Conservation (phyloP, 2,797 vertebrate genomes). For the Pteronotus mesoamericanus region DNA sequence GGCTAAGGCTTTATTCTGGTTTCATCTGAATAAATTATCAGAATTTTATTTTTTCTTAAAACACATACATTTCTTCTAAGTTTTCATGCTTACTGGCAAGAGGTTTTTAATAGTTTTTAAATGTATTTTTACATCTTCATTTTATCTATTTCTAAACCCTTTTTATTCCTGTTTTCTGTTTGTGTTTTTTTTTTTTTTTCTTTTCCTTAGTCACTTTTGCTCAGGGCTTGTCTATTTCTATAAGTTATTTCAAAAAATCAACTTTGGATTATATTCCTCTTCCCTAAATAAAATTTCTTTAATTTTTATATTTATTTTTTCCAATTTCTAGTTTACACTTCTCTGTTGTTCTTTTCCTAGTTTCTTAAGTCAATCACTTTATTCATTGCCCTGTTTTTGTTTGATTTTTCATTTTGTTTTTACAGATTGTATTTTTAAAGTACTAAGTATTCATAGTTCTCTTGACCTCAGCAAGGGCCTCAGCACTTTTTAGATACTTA, state of each 20-base stretch:
- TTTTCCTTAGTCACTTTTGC: background rate
- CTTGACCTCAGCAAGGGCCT: background rate
- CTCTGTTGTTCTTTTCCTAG: background rate
- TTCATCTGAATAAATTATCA: slow-evolving; percentile 25
- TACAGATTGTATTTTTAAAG: background rate
- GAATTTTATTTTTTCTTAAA: slow-evolving; percentile 22
- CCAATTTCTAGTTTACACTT: background rate
- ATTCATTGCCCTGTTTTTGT: background rate
- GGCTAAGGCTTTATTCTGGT: background rate
- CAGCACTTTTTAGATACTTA: background rate
- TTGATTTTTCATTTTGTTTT: background rate
- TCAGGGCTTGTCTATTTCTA: background rate
- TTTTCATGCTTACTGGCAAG: background rate
- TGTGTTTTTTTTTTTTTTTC: background rate
- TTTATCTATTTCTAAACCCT: background rate
- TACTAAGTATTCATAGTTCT: background rate
- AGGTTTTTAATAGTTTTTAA: background rate
- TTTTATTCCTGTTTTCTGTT: slow-evolving; percentile 27
- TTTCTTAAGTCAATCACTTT: background rate
- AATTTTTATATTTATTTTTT: background rate
- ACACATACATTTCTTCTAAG: background rate
- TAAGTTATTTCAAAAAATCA: background rate
- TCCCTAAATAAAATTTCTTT: background rate
- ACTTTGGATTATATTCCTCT: background rate
- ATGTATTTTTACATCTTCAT: background rate